phyloP scores from a whole-genome alignment of 2,797 vertebrate genomes.

The Chaetodon trifasciatus region DNA sequence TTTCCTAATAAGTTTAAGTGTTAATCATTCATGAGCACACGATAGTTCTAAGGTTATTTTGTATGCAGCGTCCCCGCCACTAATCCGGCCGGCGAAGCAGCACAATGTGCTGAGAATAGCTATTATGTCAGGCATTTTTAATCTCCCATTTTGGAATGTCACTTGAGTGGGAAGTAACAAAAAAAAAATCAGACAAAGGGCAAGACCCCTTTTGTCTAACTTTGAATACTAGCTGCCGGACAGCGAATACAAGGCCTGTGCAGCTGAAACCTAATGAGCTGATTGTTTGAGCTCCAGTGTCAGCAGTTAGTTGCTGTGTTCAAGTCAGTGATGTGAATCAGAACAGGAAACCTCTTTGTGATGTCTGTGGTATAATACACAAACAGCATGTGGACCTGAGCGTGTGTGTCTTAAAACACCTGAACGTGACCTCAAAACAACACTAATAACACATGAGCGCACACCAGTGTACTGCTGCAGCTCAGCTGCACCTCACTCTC shows the following conservation, averaged over 20 bases:
- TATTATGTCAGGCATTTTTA: slow-evolving; percentile 56
- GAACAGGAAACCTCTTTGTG: slow-evolving; percentile 36
- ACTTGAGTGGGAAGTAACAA: slow-evolving; percentile 55
- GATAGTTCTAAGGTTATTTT: slow-evolving; percentile 32
- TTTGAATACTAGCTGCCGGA: slow-evolving; percentile 55
- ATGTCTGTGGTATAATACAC: background rate
- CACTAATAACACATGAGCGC: slow-evolving; percentile 27
- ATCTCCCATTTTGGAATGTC: slow-evolving; percentile 63
- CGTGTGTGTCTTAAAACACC: slow-evolving; percentile 27
- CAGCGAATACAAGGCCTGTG: slow-evolving; percentile 45
- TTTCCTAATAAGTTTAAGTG: slow-evolving; percentile 24
- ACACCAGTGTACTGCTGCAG: background rate
- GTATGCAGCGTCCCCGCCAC: background rate
- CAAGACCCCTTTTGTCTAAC: slow-evolving; percentile 62
- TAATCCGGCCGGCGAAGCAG: slow-evolving; percentile 31
- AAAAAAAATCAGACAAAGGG: slow-evolving; percentile 59
- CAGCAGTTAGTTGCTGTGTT: slow-evolving; percentile 39
- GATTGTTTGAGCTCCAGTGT: slow-evolving; percentile 41
- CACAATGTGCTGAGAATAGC: slow-evolving; percentile 63
- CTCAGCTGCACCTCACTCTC: background rate
- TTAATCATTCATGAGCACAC: slow-evolving; percentile 28
- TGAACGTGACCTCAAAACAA: slow-evolving; percentile 37
- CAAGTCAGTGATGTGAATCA: slow-evolving; percentile 33
- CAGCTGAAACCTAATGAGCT: slow-evolving; percentile 58
- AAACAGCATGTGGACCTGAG: background rate